Evolutionary conservation across 2,888 invertebrate genomes (phyloP).

Genomic region (Listrodromus nycthemerus): DNA sequence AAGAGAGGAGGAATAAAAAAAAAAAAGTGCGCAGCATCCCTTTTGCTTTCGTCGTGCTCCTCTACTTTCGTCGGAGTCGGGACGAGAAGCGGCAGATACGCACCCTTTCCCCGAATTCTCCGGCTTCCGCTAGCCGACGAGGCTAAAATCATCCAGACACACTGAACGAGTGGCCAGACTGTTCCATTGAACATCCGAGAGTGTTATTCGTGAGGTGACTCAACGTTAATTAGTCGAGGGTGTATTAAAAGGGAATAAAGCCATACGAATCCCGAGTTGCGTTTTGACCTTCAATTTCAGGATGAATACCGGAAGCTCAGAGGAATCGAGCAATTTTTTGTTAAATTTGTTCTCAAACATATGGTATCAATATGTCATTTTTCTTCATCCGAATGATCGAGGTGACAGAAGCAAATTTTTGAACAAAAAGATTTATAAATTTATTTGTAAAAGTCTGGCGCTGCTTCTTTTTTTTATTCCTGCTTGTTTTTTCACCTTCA

Average conservation of each 20-base stretch:
- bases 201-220: not conserved
- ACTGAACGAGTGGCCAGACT: constrained; percentile 1
- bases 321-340: no score
- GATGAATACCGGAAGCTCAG: not conserved
- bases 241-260: not conserved
- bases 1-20: constrained; percentile 28
- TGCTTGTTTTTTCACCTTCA: not conserved
- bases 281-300: not conserved
- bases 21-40: constrained; percentile 77
- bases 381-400: no score
- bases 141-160: constrained; percentile 36
- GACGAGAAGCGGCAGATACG: constrained; percentile 1
- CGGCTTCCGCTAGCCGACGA: constrained; percentile 32
- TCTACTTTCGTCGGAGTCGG: constrained; percentile 46
- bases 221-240: constrained; percentile 27
- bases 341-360: no score
- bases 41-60: constrained; percentile 68
- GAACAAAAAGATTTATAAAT: no score
- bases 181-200: not conserved
- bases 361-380: no score
- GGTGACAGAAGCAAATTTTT: no score
- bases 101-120: constrained; percentile 42
- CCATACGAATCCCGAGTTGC: not conserved
- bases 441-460: no score
- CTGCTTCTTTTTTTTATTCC: no score